phyloP scores from a whole-genome alignment of 2,113 vertebrate genomes.

The Erinaceus europaeus region DNA sequence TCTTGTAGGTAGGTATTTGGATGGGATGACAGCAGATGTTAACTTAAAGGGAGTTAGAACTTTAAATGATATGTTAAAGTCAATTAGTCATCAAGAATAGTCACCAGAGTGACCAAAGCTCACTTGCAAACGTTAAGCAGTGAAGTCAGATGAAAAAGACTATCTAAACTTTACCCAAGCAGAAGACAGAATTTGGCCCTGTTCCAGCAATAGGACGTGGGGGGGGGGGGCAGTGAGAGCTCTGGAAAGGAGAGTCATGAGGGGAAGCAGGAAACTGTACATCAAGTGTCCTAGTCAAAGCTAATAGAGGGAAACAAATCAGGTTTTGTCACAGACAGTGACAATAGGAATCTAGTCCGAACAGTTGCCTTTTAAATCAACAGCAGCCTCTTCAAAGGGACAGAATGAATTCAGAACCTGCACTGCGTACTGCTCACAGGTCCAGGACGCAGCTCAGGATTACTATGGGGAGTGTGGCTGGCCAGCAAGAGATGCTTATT shows the following conservation, averaged over 20 bases:
- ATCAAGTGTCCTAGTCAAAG: too few species aligned
- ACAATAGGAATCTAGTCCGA: too few species aligned
- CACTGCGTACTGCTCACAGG: not conserved
- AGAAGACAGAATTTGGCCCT: not conserved
- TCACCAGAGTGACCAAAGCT: slow-evolving; percentile 30
- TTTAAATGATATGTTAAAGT: slow-evolving; percentile 38
- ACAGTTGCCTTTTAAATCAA: too few species aligned
- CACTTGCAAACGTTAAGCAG: slow-evolving; percentile 23
- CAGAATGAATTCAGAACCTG: not conserved
- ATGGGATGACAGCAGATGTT: slow-evolving; percentile 36
- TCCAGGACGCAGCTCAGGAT: not conserved
- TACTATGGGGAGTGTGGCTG: slow-evolving; percentile 1
- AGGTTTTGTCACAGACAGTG: not conserved
- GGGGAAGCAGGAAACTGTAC: not conserved
- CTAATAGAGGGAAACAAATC: not conserved
- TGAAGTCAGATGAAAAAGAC: not conserved
- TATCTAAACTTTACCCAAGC: not conserved
- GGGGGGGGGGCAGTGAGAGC: too few species aligned
- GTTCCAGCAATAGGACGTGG: not conserved
- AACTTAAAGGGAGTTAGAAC: slow-evolving; percentile 30
- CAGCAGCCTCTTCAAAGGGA: not conserved
- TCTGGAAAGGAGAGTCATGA: not conserved
- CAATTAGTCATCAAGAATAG: slow-evolving; percentile 41
- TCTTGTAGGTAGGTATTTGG: slow-evolving; percentile 37
- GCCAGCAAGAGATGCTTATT: not conserved